Conservation (phyloP, 1,140 invertebrate species). For the Drosophila fuyamai region DNA sequence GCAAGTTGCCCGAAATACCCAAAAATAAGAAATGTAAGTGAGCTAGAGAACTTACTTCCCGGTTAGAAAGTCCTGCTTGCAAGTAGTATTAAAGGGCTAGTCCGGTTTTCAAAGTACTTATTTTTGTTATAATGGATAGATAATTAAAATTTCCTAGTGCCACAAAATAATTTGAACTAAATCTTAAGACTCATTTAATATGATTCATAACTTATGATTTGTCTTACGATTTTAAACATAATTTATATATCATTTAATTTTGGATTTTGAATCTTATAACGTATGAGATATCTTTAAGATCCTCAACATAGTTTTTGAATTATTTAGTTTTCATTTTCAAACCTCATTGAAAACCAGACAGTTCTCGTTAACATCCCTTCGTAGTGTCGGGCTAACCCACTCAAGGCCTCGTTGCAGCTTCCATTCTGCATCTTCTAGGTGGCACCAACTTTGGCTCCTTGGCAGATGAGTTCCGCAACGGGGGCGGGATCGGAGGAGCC, state of each 20-base stretch:
- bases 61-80: conserved; percentile 9
- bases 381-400: conserved; percentile 65
- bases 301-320: background rate
- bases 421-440: conserved; percentile 84
- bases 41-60: background rate
- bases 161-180: too few species aligned
- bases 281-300: too few species aligned
- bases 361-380: conserved; percentile 10
- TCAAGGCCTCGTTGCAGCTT: conserved; percentile 82
- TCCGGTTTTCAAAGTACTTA: background rate
- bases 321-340: background rate
- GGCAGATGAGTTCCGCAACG: conserved; percentile 88
- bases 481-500: conserved; percentile 43
- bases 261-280: too few species aligned
- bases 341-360: background rate
- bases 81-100: background rate
- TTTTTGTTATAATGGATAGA: too few species aligned
- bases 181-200: too few species aligned
- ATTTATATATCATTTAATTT: too few species aligned
- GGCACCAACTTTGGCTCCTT: conserved; percentile 84
- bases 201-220: too few species aligned
- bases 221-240: too few species aligned
- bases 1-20: conserved; percentile 94
- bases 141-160: too few species aligned
- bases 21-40: conserved; percentile 93